Evolutionary conservation across 1,140 invertebrate genomes (phyloP).

Genomic region (Leucophenga varia): DNA sequence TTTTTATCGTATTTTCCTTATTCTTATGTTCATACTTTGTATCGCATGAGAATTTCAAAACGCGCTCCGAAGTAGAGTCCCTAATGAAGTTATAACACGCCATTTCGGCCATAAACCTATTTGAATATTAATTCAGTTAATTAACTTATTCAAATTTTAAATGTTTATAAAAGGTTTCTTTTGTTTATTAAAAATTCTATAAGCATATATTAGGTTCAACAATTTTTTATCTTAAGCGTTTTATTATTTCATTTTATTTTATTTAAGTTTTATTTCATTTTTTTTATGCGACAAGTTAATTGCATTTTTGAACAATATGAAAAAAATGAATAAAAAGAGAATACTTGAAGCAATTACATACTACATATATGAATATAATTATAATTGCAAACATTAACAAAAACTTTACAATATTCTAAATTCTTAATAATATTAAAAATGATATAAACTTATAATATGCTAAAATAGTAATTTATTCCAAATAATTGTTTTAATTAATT

Average conservation of each 20-base stretch:
- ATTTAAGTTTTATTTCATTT: slow-evolving; percentile 2
- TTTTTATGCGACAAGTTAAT: slow-evolving; percentile 13
- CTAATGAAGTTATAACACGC: slow-evolving; percentile 50
- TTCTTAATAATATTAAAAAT: no score
- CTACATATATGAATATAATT: no score
- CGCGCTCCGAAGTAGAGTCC: slow-evolving; percentile 19
- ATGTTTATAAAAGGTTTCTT: slow-evolving; percentile 40
- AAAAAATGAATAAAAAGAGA: slow-evolving; percentile 19
- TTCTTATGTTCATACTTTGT: slow-evolving; percentile 14
- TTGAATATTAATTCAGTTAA: slow-evolving; percentile 53
- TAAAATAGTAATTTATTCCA: no score
- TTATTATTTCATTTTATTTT: neutral
- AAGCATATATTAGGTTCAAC: no score
- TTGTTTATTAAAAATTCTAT: no score
- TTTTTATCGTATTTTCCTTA: slow-evolving; percentile 5
- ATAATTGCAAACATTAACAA: no score
- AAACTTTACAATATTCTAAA: no score
- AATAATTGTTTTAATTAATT: no score
- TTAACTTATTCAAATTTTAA: slow-evolving; percentile 49
- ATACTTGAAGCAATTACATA: no score
- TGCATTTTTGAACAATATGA: neutral
- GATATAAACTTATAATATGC: no score
- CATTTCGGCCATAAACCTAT: slow-evolving; percentile 47
- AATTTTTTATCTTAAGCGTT: no score
- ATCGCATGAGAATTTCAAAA: slow-evolving; percentile 44